These are phyloP conservation scores for Drosophila ercepeae DNA, from an alignment of 1,140 invertebrate species.

Conservation along the genomic window DNA sequence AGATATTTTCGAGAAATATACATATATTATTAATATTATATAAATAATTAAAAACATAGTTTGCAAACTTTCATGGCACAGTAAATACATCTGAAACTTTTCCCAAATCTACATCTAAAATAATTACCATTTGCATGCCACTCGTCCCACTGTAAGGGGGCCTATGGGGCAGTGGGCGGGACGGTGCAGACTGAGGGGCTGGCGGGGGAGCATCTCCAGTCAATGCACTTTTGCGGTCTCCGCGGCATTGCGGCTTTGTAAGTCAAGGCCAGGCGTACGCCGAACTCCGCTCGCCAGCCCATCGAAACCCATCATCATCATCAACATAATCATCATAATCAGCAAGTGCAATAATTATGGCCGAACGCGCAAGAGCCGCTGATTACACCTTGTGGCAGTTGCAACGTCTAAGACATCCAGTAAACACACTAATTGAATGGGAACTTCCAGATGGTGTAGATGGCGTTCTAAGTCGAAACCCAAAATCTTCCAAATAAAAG, in stretches of 20 bases:
- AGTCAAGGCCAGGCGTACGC: conserved; percentile 61
- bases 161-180: neutral
- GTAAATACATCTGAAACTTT: too few species aligned
- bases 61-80: too few species aligned
- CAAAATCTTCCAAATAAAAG: neutral
- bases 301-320: conserved; percentile 11
- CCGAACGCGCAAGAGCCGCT: conserved; percentile 20
- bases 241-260: conserved; percentile 62
- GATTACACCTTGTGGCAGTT: conserved; percentile 24
- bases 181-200: neutral
- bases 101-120: too few species aligned
- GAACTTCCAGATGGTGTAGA: neutral
- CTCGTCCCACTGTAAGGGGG: neutral
- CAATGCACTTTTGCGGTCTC: conserved; percentile 48
- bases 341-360: conserved; percentile 63
- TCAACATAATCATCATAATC: conserved; percentile 5
- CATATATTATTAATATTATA: too few species aligned
- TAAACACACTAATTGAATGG: conserved; percentile 11
- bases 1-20: too few species aligned
- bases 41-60: too few species aligned
- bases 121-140: neutral
- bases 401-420: neutral
- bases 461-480: too few species aligned
- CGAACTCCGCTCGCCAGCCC: conserved; percentile 13
- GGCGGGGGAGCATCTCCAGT: conserved; percentile 13